Conservation (phyloP, 2,797 vertebrate species). For the Eulemur albifrons region DNA sequence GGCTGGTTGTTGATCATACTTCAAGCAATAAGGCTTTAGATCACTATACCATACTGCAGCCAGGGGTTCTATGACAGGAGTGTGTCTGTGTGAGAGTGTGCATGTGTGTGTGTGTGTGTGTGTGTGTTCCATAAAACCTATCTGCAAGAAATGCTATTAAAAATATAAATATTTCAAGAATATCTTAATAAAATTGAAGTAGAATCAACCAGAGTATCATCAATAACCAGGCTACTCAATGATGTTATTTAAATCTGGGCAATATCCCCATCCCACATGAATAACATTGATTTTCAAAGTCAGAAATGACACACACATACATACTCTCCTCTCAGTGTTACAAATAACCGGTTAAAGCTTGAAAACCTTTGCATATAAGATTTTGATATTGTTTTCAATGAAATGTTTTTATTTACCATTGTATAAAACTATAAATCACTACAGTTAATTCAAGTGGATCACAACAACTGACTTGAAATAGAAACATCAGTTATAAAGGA, state of each 20-base stretch:
- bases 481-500: conserved; percentile 45
- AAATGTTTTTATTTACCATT: not conserved
- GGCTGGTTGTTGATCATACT: too few relatives aligned
- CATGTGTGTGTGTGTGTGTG: not conserved
- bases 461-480: conserved; percentile 36
- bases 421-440: conserved; percentile 31
- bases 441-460: conserved; percentile 39
- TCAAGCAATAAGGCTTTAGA: not conserved
- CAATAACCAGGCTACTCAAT: not conserved
- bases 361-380: not conserved
- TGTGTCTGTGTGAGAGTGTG: not conserved
- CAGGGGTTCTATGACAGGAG: not conserved
- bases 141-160: not conserved
- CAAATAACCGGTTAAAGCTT: not conserved
- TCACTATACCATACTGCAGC: not conserved
- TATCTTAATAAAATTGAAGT: not conserved
- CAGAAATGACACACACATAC: not conserved
- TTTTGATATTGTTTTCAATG: not conserved
- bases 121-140: not conserved
- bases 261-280: not conserved
- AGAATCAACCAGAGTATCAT: not conserved
- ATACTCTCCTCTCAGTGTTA: not conserved
- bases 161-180: not conserved
- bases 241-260: not conserved
- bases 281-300: not conserved